These are phyloP conservation scores for Eulithis prunata DNA, from an alignment of 2,888 invertebrate species.

Conservation along the genomic window DNA sequence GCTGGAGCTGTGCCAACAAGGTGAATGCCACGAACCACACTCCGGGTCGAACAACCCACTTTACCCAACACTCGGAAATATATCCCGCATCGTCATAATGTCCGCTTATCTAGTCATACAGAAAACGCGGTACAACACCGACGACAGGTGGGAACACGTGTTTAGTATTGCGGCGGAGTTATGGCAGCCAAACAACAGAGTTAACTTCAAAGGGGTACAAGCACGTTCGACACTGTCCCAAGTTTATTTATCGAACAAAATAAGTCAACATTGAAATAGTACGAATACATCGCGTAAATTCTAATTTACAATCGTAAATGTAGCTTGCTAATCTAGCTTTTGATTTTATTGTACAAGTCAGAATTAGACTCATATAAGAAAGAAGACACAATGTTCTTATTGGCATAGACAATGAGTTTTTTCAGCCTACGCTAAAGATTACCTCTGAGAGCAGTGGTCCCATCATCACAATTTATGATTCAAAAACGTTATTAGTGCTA, in stretches of 20 bases:
- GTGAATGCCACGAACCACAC: constrained; percentile 82
- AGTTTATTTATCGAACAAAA: constrained; percentile 19
- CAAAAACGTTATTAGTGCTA: too few relatives aligned
- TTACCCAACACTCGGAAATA: constrained; percentile 70
- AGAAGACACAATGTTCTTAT: constrained; percentile 5
- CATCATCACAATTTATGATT: too few relatives aligned
- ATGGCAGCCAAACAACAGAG: constrained; percentile 27
- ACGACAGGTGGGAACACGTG: constrained; percentile 34
- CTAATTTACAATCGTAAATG: not conserved
- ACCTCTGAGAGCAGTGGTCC: not conserved
- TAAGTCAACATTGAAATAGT: constrained; percentile 16
- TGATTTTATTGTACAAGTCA: not conserved
- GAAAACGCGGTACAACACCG: constrained; percentile 41
- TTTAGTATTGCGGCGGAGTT: constrained; percentile 29
- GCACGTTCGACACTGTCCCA: constrained; percentile 18
- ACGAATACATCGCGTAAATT: constrained; percentile 1
- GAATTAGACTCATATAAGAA: not conserved
- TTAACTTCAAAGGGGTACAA: constrained; percentile 28
- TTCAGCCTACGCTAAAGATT: not conserved
- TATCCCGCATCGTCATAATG: constrained; percentile 49
- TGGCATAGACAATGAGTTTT: constrained; percentile 2
- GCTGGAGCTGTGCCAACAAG: constrained; percentile 79
- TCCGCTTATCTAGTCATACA: constrained; percentile 57
- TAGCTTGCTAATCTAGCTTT: not conserved
- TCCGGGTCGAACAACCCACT: constrained; percentile 74